phyloP scores from a whole-genome alignment of 2,113 vertebrate species.

The Redunca redunca region DNA sequence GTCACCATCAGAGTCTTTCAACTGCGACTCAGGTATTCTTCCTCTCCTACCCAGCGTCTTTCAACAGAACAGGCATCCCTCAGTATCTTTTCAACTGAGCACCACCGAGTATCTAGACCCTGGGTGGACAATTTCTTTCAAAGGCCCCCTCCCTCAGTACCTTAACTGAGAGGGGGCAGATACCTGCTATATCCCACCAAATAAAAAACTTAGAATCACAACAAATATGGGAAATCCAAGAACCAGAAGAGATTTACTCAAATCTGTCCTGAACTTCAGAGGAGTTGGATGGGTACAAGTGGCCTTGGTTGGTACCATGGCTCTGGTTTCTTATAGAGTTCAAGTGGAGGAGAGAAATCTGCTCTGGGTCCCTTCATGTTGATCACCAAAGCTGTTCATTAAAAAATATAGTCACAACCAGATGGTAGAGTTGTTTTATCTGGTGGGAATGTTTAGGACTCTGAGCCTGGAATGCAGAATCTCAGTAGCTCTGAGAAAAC shows the following conservation, averaged over 20 bases:
- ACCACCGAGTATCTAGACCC: neutral
- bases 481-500: neutral
- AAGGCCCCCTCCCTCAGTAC: neutral
- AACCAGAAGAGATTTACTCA: neutral
- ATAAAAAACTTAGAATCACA: neutral
- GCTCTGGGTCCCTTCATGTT: neutral
- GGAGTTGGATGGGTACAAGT: neutral
- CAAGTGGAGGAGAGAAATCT: neutral
- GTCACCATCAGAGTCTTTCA: neutral
- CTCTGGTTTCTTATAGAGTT: neutral
- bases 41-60: neutral
- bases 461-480: neutral
- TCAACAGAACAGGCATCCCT: neutral
- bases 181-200: neutral
- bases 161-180: neutral
- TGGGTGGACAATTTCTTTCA: neutral
- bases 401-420: neutral
- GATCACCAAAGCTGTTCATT: neutral
- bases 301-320: neutral
- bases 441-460: neutral
- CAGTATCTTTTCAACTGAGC: neutral
- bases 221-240: neutral
- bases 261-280: neutral
- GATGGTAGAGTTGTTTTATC: neutral
- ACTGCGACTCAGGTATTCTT: neutral